These are phyloP conservation scores for Napeogenes inachia DNA, from an alignment of 2,888 invertebrate species.

Conservation along the genomic window DNA sequence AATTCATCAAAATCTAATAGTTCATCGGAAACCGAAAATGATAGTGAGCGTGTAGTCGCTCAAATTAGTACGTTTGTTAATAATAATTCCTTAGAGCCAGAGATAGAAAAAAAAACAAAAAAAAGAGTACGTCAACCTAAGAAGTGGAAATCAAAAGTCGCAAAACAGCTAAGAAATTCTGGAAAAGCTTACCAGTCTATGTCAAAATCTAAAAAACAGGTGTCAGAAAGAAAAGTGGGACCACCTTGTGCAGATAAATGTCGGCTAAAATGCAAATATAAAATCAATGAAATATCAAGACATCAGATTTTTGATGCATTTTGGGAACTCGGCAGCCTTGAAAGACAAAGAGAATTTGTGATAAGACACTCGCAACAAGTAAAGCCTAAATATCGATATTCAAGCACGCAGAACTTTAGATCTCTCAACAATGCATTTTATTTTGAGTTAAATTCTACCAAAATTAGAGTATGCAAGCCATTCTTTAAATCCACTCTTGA, in stretches of 20 bases:
- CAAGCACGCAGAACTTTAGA: conserved; percentile 14
- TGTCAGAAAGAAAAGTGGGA: conserved; percentile 11
- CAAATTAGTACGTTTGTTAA: not conserved
- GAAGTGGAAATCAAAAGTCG: conserved; percentile 17
- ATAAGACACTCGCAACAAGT: conserved; percentile 16
- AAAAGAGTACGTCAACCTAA: conserved; percentile 13
- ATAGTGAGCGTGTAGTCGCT: not conserved
- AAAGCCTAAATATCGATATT: conserved; percentile 20
- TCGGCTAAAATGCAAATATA: conserved; percentile 20
- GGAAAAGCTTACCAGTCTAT: conserved; percentile 20
- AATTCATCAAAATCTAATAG: no score
- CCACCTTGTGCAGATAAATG: conserved; percentile 25
- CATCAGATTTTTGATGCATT: conserved; percentile 21
- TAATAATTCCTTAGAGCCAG: not conserved
- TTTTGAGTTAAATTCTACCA: conserved; percentile 12
- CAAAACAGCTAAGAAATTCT: conserved; percentile 18
- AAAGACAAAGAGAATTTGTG: conserved; percentile 23
- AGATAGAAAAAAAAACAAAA: conserved; percentile 11
- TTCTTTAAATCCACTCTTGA: conserved; percentile 25
- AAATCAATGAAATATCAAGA: conserved; percentile 18
- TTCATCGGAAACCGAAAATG: no score
- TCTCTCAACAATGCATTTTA: conserved; percentile 18
- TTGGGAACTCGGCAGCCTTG: conserved; percentile 21
- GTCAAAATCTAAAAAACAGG: conserved; percentile 16
- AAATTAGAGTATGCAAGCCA: conserved; percentile 17